These are phyloP conservation scores for Ganaspis sp. DNA, from an alignment of 1,140 invertebrate genomes.

Conservation along the genomic window DNA sequence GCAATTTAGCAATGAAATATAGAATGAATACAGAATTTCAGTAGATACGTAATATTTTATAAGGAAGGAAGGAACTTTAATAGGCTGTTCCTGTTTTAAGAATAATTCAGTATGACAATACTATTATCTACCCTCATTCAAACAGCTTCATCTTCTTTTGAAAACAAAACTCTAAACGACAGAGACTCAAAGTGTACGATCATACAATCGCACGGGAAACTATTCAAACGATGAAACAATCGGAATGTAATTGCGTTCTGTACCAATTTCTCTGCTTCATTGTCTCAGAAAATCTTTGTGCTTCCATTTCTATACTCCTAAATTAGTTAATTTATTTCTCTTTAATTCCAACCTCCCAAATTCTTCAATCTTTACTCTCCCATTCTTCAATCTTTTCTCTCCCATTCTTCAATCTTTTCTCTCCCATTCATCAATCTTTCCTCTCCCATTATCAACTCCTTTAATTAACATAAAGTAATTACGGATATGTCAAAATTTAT, in stretches of 20 bases:
- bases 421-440: too few relatives aligned
- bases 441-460: too few relatives aligned
- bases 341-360: constrained; percentile 25
- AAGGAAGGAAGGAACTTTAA: too few relatives aligned
- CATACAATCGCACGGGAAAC: constrained; percentile 69
- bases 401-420: not conserved
- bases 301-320: not conserved
- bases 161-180: constrained; percentile 64
- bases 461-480: too few relatives aligned
- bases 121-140: constrained; percentile 45
- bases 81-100: not conserved
- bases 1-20: too few relatives aligned
- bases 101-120: constrained; percentile 31
- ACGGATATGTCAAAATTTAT: too few relatives aligned
- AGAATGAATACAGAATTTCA: too few relatives aligned
- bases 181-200: constrained; percentile 47
- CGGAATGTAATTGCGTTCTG: constrained; percentile 73
- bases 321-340: constrained; percentile 34
- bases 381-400: too few relatives aligned
- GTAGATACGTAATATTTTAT: too few relatives aligned
- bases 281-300: constrained; percentile 55
- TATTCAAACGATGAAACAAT: constrained; percentile 73
- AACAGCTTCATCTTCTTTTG: constrained; percentile 40
- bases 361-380: not conserved
- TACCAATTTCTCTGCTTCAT: constrained; percentile 63